These are phyloP conservation scores for Trachymyrmex cornetzi DNA, from an alignment of 1,140 invertebrate species.

Conservation along the genomic window DNA sequence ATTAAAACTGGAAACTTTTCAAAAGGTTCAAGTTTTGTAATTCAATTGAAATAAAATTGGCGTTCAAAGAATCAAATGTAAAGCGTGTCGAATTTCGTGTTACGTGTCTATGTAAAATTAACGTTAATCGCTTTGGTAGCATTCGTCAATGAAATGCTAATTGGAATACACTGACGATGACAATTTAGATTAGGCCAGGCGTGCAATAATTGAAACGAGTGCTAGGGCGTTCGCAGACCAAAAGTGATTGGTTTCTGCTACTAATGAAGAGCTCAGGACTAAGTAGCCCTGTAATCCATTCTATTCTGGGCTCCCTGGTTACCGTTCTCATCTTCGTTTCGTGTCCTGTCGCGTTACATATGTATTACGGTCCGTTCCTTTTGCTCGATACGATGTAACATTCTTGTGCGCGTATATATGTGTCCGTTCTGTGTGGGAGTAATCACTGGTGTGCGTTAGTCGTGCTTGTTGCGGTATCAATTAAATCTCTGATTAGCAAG, in stretches of 20 bases:
- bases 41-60: conserved; percentile 13
- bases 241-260: conserved; percentile 74
- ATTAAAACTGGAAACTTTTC: background rate
- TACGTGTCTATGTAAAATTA: conserved; percentile 34
- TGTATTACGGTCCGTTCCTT: conserved; percentile 80
- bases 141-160: conserved; percentile 38
- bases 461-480: conserved; percentile 81
- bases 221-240: conserved; percentile 35
- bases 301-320: conserved; percentile 67
- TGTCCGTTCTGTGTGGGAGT: conserved; percentile 27
- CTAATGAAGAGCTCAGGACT: conserved; percentile 83
- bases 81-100: background rate
- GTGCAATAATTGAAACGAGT: conserved; percentile 71
- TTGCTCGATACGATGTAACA: conserved; percentile 68
- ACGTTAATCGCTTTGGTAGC: conserved; percentile 5
- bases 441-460: conserved; percentile 72
- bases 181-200: conserved; percentile 66
- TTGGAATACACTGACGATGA: conserved; percentile 44
- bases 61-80: background rate
- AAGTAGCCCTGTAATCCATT: conserved; percentile 80
- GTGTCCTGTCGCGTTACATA: conserved; percentile 79
- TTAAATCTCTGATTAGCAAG: conserved; percentile 84
- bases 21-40: background rate
- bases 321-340: conserved; percentile 64
- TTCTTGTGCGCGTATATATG: conserved; percentile 37